Base-by-base conservation (phyloP, 2,888 invertebrate species). In the Cistogaster globosa region DNA sequence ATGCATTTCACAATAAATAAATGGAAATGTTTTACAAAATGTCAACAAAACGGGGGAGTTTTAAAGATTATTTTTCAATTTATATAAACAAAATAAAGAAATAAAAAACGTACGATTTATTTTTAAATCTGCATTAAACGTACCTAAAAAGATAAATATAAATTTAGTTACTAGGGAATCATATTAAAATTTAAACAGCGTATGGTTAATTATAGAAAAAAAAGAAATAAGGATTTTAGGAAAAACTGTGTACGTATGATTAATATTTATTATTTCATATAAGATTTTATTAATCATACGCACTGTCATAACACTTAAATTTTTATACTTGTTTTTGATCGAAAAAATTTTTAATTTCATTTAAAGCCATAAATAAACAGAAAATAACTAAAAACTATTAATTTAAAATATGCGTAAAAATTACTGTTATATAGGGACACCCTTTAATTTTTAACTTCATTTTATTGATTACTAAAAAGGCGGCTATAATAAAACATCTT, bases 141-240 rank as follows among this genome's bases (percentile, higher is more conserved):
- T 83, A 78, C 83, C 72, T 83, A 72, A 2, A 83, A 83, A 60
- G 32, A 80, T 60, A 72, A 60, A 63, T 12, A 20, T 14, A n/a
- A 5, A 18, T n/a, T 11, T 3, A 12, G 20, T 26, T 63, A 26
- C 26, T 45, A 26, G 16, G 6, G 20, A 20, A 16, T 12, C 12
- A 53, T 53, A 32, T 5, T 57, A 22, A 26, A 57, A 57, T 11
- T 32, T 32, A 2, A 32, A 32, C 8, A 32, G 6, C 32, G 2
- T 26, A 26, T 26, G 11, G 2, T 57, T 6, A n/a, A 8, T 14
- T 57, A 26, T 16, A 12, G n/a, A 26, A n/a, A 36, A 58, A 8
- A 12, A 0, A 20, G 16, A 26, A 22, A 18, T 18, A 3, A 20
- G n/a, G 1, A 53, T 7, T 4, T 2, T 51, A 51, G n/a, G n/a